These are phyloP conservation scores for Brachypalpus laphriformis DNA, from an alignment of 2,888 invertebrate genomes.

Conservation along the genomic window DNA sequence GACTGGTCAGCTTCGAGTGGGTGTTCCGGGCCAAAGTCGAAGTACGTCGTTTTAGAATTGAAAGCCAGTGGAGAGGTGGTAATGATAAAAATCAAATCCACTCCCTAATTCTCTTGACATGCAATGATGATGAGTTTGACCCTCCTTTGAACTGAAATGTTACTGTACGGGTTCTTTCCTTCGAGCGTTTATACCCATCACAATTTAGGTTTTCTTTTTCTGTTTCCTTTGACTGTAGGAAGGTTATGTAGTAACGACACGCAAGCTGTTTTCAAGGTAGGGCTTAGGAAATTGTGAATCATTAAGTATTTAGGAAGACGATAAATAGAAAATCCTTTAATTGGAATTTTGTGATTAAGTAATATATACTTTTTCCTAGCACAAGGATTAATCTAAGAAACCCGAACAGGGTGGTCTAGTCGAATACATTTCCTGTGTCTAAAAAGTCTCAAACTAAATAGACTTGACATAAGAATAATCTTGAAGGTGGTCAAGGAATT, in stretches of 20 bases:
- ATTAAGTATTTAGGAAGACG: conserved; percentile 65
- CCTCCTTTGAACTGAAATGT: conserved; percentile 73
- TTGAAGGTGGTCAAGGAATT: too few species aligned
- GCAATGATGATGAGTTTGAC: conserved; percentile 79
- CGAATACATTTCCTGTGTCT: too few species aligned
- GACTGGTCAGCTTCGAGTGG: conserved; percentile 67
- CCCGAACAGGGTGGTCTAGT: too few species aligned
- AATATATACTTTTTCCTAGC: too few species aligned
- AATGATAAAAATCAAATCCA: conserved; percentile 83
- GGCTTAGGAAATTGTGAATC: conserved; percentile 67
- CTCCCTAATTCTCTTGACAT: conserved; percentile 82
- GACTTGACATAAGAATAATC: too few species aligned
- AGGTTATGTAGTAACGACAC: conserved; percentile 56
- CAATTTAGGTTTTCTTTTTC: conserved; percentile 20
- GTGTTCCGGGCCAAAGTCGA: conserved; percentile 40
- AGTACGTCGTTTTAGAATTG: conserved; percentile 32
- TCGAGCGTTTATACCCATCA: conserved; percentile 56
- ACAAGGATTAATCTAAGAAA: too few species aligned
- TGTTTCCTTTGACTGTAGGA: background rate
- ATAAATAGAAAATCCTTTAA: conserved; percentile 48
- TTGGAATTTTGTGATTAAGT: conserved; percentile 59
- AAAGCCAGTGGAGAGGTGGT: conserved; percentile 57
- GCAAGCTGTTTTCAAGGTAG: conserved; percentile 56
- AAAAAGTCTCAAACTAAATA: too few species aligned
- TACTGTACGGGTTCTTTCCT: conserved; percentile 42